These are phyloP conservation scores for Empis stercorea DNA, from an alignment of 2,888 invertebrate species.

Conservation along the genomic window DNA sequence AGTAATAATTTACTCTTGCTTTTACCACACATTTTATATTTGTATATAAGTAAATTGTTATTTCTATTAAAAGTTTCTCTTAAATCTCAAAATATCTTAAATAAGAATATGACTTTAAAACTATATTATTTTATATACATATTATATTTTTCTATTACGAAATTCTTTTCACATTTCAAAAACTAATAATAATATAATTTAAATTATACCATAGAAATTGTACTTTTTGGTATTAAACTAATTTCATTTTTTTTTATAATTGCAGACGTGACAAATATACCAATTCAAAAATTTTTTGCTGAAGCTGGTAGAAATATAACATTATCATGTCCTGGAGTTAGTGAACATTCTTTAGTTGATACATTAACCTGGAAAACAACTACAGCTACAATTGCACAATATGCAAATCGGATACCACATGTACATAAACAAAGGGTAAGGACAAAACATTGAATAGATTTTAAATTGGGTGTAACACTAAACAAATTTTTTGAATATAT, in stretches of 20 bases:
- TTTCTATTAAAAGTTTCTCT: no score
- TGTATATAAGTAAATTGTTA: no score
- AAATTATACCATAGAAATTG: not conserved
- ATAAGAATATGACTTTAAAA: no score
- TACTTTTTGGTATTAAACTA: not conserved
- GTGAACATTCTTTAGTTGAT: constrained; percentile 50
- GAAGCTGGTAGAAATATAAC: constrained; percentile 54
- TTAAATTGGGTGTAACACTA: no score
- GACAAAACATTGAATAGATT: no score
- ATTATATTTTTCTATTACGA: no score
- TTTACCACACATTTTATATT: no score
- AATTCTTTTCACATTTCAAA: no score
- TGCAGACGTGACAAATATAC: constrained; percentile 47
- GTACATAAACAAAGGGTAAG: constrained; percentile 36
- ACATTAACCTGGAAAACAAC: constrained; percentile 47
- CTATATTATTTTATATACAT: no score
- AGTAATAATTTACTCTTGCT: no score
- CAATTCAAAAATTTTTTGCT: constrained; percentile 44
- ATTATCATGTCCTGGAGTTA: constrained; percentile 53
- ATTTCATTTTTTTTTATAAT: constrained; percentile 20
- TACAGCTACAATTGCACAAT: constrained; percentile 35
- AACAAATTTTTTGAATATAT: no score
- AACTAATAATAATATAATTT: not conserved
- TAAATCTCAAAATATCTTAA: no score
- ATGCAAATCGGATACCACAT: constrained; percentile 36